These are phyloP conservation scores for Melanotaenia pygmaea DNA, from an alignment of 2,797 vertebrate species.

Conservation along the genomic window DNA sequence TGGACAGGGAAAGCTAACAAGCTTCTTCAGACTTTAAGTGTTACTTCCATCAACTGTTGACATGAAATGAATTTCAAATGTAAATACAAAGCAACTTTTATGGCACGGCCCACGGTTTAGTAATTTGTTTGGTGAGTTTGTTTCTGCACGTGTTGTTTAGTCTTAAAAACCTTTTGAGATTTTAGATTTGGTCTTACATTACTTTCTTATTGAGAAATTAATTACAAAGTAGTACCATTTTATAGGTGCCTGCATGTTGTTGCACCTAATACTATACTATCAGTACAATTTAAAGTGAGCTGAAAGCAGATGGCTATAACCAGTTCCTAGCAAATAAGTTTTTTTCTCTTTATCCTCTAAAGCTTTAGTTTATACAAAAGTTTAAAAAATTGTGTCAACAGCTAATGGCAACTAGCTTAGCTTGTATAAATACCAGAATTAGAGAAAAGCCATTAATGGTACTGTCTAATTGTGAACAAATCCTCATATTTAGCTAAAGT, in stretches of 20 bases:
- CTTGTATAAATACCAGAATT: not conserved
- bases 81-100: not conserved
- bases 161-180: not conserved
- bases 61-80: not conserved
- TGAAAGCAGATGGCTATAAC: not conserved
- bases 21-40: constrained; percentile 88
- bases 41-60: not conserved
- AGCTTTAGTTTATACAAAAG: not conserved
- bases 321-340: too few species aligned
- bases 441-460: not conserved
- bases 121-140: not conserved
- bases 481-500: too few species aligned
- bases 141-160: too few species aligned
- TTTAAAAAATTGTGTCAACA: not conserved
- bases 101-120: not conserved
- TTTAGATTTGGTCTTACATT: not conserved
- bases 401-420: not conserved
- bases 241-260: too few species aligned
- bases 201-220: too few species aligned
- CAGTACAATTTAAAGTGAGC: not conserved
- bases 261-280: not conserved
- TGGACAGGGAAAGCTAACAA: constrained; percentile 91
- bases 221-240: not conserved
- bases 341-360: too few species aligned
- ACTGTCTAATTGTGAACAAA: not conserved